phyloP scores from a whole-genome alignment of 2,797 vertebrate genomes.

The Sebastes matsubarae region DNA sequence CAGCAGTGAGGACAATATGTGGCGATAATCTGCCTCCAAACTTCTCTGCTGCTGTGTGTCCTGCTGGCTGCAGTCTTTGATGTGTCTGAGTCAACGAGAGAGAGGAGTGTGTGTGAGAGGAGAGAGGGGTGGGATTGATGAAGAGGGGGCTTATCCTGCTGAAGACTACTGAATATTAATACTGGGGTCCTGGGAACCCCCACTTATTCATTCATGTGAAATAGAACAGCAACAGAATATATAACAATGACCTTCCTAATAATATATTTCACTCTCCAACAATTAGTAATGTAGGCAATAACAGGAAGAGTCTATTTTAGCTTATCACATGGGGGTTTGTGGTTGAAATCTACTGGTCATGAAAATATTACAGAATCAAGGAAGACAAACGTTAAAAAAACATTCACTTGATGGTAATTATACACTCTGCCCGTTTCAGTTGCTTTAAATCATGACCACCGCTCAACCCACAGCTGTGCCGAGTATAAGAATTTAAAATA shows the following conservation, averaged over 20 bases:
- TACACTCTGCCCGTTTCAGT: background rate
- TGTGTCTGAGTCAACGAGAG: slow-evolving; percentile 46
- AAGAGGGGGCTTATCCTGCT: slow-evolving; percentile 34
- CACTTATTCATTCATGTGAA: background rate
- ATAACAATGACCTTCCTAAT: background rate
- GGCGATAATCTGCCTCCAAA: slow-evolving; percentile 25
- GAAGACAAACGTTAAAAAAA: slow-evolving; percentile 1
- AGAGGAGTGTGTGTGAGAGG: slow-evolving; percentile 42
- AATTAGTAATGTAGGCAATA: background rate
- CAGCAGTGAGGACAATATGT: background rate
- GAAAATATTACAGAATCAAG: background rate
- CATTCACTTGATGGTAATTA: slow-evolving; percentile 13
- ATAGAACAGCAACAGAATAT: background rate
- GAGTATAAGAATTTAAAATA: slow-evolving; percentile 33
- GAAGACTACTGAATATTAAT: slow-evolving; percentile 33
- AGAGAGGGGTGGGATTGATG: slow-evolving; percentile 49
- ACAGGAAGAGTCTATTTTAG: background rate
- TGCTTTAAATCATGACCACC: slow-evolving; percentile 28
- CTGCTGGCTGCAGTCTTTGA: slow-evolving; percentile 44
- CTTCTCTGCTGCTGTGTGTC: slow-evolving; percentile 35
- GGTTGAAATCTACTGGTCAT: slow-evolving; percentile 15
- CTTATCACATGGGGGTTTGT: background rate
- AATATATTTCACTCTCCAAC: background rate
- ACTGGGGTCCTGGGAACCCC: background rate
- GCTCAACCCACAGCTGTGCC: background rate